These are phyloP conservation scores for Tetropium fuscum DNA, from an alignment of 2,888 invertebrate species.

Conservation along the genomic window DNA sequence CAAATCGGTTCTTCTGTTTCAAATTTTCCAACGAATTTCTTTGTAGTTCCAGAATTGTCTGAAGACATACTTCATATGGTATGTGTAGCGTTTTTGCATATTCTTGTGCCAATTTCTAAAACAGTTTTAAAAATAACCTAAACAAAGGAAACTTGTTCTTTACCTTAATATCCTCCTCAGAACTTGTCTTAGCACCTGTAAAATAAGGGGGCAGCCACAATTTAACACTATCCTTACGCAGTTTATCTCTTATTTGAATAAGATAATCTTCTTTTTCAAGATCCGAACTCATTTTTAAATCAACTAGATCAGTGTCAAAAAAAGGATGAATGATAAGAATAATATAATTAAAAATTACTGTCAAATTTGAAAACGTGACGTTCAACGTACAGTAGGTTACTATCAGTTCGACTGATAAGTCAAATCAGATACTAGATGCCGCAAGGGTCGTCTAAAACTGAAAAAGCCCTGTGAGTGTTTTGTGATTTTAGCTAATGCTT, in stretches of 20 bases:
- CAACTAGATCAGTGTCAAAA: too few species aligned
- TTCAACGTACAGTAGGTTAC: too few species aligned
- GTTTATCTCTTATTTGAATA: slow-evolving; percentile 74
- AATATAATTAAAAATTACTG: too few species aligned
- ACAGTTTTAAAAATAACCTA: slow-evolving; percentile 32
- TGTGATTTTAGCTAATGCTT: too few species aligned
- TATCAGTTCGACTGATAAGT: too few species aligned
- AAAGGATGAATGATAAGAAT: too few species aligned
- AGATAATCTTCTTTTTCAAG: slow-evolving; percentile 71
- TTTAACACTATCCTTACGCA: slow-evolving; percentile 78
- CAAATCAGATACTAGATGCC: too few species aligned
- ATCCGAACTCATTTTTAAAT: slow-evolving; percentile 30
- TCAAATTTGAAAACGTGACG: too few species aligned
- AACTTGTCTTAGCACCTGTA: slow-evolving; percentile 66
- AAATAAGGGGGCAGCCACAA: slow-evolving; percentile 83
- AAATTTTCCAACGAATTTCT: slow-evolving; percentile 78
- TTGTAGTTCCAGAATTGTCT: slow-evolving; percentile 74
- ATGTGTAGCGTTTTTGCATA: slow-evolving; percentile 71
- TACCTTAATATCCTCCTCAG: slow-evolving; percentile 68
- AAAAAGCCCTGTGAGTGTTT: too few species aligned
- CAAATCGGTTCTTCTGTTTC: slow-evolving; percentile 76
- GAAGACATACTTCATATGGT: slow-evolving; percentile 67
- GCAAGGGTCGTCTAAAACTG: too few species aligned
- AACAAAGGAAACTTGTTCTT: slow-evolving; percentile 46
- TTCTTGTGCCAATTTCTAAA: slow-evolving; percentile 73